Evolutionary conservation across 2,797 vertebrate species (phyloP).

Genomic region (Gephyroberyx darwinii): DNA sequence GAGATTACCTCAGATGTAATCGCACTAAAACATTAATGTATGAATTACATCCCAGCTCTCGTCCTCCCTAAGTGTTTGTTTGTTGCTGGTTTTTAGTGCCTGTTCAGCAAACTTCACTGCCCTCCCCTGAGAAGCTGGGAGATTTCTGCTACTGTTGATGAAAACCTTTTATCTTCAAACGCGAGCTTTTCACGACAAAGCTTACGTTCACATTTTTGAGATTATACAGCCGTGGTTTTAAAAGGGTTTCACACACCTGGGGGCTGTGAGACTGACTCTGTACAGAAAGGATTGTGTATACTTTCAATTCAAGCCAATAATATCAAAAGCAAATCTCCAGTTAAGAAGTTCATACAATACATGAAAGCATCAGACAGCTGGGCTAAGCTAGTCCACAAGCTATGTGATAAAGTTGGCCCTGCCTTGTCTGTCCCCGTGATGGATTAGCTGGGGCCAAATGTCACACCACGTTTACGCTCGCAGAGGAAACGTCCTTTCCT

Average conservation of each 20-base stretch:
- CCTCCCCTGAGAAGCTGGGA: background rate
- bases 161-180: slow-evolving; percentile 22
- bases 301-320: slow-evolving; percentile 33
- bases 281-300: slow-evolving; percentile 24
- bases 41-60: slow-evolving; percentile 25
- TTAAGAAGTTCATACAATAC: slow-evolving; percentile 26
- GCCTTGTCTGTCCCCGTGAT: slow-evolving; percentile 77
- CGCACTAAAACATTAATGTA: slow-evolving; percentile 24
- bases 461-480: slow-evolving; percentile 81
- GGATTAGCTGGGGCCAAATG: slow-evolving; percentile 83
- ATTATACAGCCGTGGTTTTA: no score
- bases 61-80: slow-evolving; percentile 41
- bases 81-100: slow-evolving; percentile 29
- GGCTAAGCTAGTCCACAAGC: slow-evolving; percentile 67
- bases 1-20: slow-evolving; percentile 36
- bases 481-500: slow-evolving; percentile 84
- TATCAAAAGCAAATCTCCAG: slow-evolving; percentile 1
- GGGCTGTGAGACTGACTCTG: no score
- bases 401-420: slow-evolving; percentile 64
- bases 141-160: slow-evolving; percentile 10
- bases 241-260: no score
- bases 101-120: background rate
- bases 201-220: background rate
- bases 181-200: slow-evolving; percentile 6
- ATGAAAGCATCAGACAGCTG: slow-evolving; percentile 51